Percentiles rank a stretch among this genome's conserved stretches.
Evolutionary conservation across 2,797 vertebrate species (phyloP).

Genomic region (Aeoliscus strigatus): DNA sequence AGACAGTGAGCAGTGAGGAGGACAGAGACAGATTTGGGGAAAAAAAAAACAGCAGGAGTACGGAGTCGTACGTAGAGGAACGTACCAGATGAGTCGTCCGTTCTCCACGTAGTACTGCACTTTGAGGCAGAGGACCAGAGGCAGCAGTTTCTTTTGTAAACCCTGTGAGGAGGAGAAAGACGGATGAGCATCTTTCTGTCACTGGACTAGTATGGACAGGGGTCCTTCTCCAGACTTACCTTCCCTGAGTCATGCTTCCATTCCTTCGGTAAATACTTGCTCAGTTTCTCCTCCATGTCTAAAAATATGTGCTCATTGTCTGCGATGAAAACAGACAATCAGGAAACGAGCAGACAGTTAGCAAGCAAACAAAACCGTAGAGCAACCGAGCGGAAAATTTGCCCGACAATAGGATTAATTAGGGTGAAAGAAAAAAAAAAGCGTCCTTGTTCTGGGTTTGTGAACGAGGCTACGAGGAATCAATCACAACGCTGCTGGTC

Average conservation of each 20-base stretch:
- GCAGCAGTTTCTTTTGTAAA: conserved; percentile 70
- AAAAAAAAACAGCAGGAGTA: background rate
- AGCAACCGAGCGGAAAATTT: conserved; percentile 61
- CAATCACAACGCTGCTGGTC: conserved; percentile 21
- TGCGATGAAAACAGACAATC: conserved; percentile 54
- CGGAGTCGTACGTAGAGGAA: conserved; percentile 2
- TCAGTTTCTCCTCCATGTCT: conserved; percentile 87
- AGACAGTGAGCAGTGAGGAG: conserved; percentile 8
- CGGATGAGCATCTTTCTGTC: conserved; percentile 1
- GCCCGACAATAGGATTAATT: conserved; percentile 64
- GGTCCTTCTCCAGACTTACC: too few species aligned
- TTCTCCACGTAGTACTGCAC: conserved; percentile 89
- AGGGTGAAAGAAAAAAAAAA: conserved; percentile 41
- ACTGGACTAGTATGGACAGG: too few species aligned
- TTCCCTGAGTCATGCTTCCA: conserved; percentile 79
- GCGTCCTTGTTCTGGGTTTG: conserved; percentile 38
- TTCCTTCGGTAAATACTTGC: conserved; percentile 85
- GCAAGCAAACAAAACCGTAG: conserved; percentile 58
- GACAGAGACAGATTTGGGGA: conserved; percentile 2
- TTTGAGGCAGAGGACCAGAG: conserved; percentile 82
- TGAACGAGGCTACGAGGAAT: conserved; percentile 35
- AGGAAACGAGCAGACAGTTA: conserved; percentile 50
- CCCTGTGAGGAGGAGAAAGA: conserved; percentile 64
- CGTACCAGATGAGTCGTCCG: conserved; percentile 83
- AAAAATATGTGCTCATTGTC: conserved; percentile 89